Conservation (phyloP, 2,888 invertebrate genomes). For the Meteorus colon region DNA sequence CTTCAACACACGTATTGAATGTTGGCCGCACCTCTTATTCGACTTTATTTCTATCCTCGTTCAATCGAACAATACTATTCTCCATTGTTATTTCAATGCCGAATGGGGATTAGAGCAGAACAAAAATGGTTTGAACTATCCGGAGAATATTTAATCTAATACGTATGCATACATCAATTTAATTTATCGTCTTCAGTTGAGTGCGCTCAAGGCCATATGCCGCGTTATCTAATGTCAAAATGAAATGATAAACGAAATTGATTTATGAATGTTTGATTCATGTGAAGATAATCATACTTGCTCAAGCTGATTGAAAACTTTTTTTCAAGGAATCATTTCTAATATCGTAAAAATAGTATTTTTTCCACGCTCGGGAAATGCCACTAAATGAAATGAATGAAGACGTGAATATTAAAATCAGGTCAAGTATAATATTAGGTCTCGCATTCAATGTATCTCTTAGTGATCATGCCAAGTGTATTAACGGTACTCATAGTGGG, state of each 20-base stretch:
- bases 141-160: neutral
- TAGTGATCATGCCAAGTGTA: constrained; percentile 9
- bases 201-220: neutral
- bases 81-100: neutral
- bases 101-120: neutral
- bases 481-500: constrained; percentile 19
- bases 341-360: neutral
- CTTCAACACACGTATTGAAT: neutral
- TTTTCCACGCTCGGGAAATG: neutral
- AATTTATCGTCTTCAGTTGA: neutral
- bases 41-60: neutral
- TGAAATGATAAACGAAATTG: neutral
- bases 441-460: neutral
- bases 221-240: neutral
- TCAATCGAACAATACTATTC: neutral
- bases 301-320: neutral
- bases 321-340: neutral
- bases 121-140: neutral
- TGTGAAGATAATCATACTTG: neutral
- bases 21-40: neutral
- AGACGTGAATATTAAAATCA: neutral
- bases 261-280: neutral
- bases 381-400: neutral
- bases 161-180: neutral
- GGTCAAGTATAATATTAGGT: constrained; percentile 13